These are phyloP conservation scores for Lycia hirtaria DNA, from an alignment of 2,888 invertebrate genomes.

Conservation along the genomic window DNA sequence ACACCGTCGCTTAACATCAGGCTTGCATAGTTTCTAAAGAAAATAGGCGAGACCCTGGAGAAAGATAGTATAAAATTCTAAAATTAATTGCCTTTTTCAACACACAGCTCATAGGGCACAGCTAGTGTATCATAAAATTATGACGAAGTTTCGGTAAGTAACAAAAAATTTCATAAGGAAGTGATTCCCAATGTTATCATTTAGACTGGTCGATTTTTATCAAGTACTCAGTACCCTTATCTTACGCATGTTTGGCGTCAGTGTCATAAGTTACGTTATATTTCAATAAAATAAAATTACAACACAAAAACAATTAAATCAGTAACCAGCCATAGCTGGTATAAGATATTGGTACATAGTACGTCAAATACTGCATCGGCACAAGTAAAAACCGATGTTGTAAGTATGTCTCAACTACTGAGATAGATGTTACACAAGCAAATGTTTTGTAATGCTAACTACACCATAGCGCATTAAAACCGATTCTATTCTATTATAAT, in stretches of 20 bases:
- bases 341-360: slow-evolving; percentile 17
- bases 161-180: neutral
- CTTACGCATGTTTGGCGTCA: neutral
- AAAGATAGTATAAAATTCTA: too few species aligned
- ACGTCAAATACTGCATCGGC: slow-evolving; percentile 2
- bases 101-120: too few species aligned
- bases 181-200: neutral
- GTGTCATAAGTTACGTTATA: neutral
- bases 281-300: neutral
- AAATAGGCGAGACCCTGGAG: too few species aligned
- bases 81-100: too few species aligned
- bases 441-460: slow-evolving; percentile 20
- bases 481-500: neutral
- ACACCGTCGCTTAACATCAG: too few species aligned
- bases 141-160: neutral
- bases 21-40: too few species aligned
- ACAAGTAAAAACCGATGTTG: slow-evolving; percentile 11
- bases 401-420: slow-evolving; percentile 29
- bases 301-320: slow-evolving; percentile 8
- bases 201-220: neutral
- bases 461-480: neutral
- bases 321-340: slow-evolving; percentile 15
- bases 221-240: slow-evolving; percentile 2
- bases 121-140: neutral
- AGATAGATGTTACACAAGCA: slow-evolving; percentile 27